These are phyloP conservation scores for Herpetotheres cachinnans DNA, from an alignment of 2,113 vertebrate genomes.

Conservation along the genomic window DNA sequence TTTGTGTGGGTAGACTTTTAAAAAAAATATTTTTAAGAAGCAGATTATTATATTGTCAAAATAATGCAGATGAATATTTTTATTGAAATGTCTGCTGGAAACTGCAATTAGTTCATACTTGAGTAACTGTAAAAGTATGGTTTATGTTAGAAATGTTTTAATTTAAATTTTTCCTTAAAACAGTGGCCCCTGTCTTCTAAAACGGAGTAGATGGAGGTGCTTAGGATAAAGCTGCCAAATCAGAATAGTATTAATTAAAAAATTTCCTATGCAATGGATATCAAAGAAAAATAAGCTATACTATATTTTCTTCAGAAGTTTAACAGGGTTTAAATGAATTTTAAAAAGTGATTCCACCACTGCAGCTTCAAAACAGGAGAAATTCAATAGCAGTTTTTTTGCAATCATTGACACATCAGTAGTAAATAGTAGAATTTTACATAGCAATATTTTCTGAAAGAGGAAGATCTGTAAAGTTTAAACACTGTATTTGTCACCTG, in stretches of 20 bases:
- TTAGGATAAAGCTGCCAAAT: background rate
- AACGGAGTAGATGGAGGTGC: background rate
- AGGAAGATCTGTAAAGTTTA: background rate
- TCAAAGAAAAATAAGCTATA: background rate
- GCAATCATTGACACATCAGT: background rate
- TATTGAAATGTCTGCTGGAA: background rate
- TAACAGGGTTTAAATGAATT: background rate
- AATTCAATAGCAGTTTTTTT: background rate
- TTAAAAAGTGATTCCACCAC: background rate
- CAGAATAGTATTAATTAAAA: background rate
- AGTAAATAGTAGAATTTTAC: background rate
- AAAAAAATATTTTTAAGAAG: background rate
- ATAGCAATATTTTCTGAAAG: background rate
- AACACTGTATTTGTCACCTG: background rate
- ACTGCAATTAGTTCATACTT: background rate
- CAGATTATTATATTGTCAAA: background rate
- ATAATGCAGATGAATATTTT: background rate
- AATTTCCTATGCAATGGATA: background rate
- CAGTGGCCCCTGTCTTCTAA: rapidly evolving
- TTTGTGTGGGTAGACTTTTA: background rate
- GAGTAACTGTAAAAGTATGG: background rate
- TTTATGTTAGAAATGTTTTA: background rate
- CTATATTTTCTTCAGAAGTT: background rate
- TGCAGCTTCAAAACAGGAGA: background rate
- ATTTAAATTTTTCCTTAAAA: background rate